phyloP scores from a whole-genome alignment of 2,797 vertebrate genomes.

The Decapterus maruadsi region DNA sequence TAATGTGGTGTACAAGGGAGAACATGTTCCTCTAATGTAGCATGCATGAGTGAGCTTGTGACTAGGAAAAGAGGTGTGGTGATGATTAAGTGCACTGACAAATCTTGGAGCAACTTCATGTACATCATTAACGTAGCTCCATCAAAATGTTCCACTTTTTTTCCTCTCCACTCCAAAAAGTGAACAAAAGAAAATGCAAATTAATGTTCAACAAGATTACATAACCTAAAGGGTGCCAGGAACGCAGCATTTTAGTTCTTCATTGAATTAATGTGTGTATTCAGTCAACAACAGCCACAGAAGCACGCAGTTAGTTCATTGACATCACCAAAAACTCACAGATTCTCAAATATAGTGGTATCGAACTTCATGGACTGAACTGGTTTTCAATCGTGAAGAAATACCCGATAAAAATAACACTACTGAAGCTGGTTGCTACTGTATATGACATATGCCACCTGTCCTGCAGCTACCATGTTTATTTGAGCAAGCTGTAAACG shows the following conservation, averaged over 20 bases:
- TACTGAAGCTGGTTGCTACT: not conserved
- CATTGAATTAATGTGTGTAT: not conserved
- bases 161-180: conserved; percentile 1
- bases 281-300: not conserved
- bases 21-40: conserved; percentile 54
- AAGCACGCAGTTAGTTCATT: not conserved
- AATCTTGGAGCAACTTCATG: not conserved
- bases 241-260: not conserved
- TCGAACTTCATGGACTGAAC: not conserved
- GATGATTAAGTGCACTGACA: conserved; percentile 3
- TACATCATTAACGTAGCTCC: not conserved
- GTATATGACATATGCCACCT: no score
- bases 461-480: no score
- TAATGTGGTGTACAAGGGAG: conserved; percentile 58
- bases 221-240: not conserved
- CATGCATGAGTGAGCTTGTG: conserved; percentile 43
- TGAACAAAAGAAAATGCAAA: conserved; percentile 7
- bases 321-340: not conserved
- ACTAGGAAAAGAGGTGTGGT: not conserved
- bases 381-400: not conserved
- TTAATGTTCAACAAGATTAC: not conserved
- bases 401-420: not conserved
- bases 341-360: not conserved
- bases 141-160: not conserved
- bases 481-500: no score